Evolutionary conservation across 2,113 vertebrate species (phyloP), one percentile per base, ranked within the genome.

Genomic region (Cottus gobio): DNA sequence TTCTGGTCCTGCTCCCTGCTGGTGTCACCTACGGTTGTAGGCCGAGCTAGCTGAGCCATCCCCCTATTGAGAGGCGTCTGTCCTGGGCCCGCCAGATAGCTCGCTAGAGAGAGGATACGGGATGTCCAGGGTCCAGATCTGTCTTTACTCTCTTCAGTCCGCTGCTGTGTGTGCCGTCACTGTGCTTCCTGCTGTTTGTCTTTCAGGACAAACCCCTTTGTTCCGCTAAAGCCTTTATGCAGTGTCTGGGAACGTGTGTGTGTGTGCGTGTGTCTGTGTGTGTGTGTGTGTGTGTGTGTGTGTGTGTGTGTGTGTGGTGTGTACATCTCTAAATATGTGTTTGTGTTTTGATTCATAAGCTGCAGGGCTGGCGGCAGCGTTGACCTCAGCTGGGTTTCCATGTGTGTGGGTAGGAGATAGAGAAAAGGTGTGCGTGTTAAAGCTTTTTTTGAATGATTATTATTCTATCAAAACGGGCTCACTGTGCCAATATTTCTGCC

Each of bases 91-190:
- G 1, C 34, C 34, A 31, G 3, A 31, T 31, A 31, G 31, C 31
- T 31, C 31, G 37, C 13, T 13, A 2, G 39, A 44, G 42, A 44
- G 42, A 44, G 12, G 39, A 42, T 42, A 42, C 39, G 39, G 57
- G 92, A 90, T 95, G 34, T 63, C 93, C 92, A 90, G 93, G 94
- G 93, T 96, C 95, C 89, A 84, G 82, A 84, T 58, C 88, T 92
- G 79, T 90, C 91, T 92, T 58, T 36, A 9, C 62, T 68, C 20
- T 61, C 20, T 70, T 56, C 9, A 68, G 3, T 54, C 65, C 13
- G 5, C 37, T 31, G 54, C 64, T 26, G 10, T 63, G 73, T 57
- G 28, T 84, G 72, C 56, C 22, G 16, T 84, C 61, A 84, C 52
- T 10, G 7, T 34, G 84, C 65, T 72, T 83, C 81, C 84, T 71